Percentiles rank a stretch among this genome's conserved stretches.
Evolutionary conservation across 2,113 vertebrate species (phyloP).

Genomic region (Apistogramma diplotaenia): DNA sequence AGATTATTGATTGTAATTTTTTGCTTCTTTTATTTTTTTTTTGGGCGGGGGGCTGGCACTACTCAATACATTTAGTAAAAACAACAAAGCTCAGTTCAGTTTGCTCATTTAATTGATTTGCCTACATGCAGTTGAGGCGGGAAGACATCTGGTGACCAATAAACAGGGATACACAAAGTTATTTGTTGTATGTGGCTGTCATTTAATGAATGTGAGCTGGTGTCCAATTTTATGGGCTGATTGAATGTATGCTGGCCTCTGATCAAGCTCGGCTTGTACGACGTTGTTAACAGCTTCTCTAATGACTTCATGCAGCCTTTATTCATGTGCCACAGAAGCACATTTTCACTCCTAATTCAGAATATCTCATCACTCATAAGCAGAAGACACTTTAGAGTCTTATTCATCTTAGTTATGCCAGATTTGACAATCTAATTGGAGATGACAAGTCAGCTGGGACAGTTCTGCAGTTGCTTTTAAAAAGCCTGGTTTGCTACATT

Average conservation of each 20-base stretch:
- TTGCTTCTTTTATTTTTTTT: slow-evolving; percentile 33
- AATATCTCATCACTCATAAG: slow-evolving; percentile 46
- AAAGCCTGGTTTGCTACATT: neutral
- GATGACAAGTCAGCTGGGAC: slow-evolving; percentile 21
- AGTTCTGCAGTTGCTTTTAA: slow-evolving; percentile 8
- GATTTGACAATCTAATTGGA: slow-evolving; percentile 47
- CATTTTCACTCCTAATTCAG: slow-evolving; percentile 8
- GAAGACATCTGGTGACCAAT: slow-evolving; percentile 51
- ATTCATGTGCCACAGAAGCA: slow-evolving; percentile 14
- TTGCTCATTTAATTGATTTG: slow-evolving; percentile 52
- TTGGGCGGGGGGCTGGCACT: slow-evolving; percentile 26
- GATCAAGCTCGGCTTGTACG: slow-evolving; percentile 24
- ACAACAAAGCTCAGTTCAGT: slow-evolving; percentile 34
- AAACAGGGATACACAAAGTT: slow-evolving; percentile 44
- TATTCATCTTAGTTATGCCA: slow-evolving; percentile 40
- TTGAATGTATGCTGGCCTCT: slow-evolving; percentile 48
- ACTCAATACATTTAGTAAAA: slow-evolving; percentile 17
- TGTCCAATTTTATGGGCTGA: slow-evolving; percentile 58
- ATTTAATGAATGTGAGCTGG: slow-evolving; percentile 49
- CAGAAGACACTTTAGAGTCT: slow-evolving; percentile 20
- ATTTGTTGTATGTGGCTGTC: slow-evolving; percentile 41
- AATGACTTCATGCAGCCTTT: slow-evolving; percentile 53
- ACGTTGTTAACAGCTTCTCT: slow-evolving; percentile 53
- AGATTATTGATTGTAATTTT: slow-evolving; percentile 58
- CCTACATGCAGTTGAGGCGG: slow-evolving; percentile 20